These are phyloP conservation scores for Eumacrocentrus americanus DNA, from an alignment of 2,888 invertebrate genomes.

Conservation along the genomic window DNA sequence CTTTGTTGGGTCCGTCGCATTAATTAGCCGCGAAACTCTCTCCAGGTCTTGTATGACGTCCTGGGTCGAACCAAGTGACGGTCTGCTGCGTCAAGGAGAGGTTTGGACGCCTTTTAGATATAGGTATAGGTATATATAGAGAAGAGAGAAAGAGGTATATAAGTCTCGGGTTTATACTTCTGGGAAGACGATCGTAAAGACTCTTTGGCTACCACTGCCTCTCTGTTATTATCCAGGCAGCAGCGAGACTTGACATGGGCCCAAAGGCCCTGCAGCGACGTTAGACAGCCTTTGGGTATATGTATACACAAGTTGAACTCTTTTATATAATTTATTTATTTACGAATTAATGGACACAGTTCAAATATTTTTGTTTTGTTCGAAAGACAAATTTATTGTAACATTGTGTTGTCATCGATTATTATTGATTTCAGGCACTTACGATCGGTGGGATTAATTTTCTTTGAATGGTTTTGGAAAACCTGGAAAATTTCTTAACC, in stretches of 20 bases:
- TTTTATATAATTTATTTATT: too few relatives aligned
- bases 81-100: background rate
- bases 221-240: conserved; percentile 58
- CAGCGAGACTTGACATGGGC: conserved; percentile 10
- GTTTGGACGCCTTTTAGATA: conserved; percentile 16
- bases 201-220: conserved; percentile 45
- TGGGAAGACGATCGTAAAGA: conserved; percentile 61
- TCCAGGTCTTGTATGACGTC: conserved; percentile 32
- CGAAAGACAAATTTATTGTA: too few relatives aligned
- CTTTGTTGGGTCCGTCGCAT: conserved; percentile 48
- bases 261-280: background rate
- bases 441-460: too few relatives aligned
- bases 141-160: conserved; percentile 24
- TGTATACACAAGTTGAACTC: background rate
- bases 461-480: too few relatives aligned
- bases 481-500: too few relatives aligned
- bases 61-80: conserved; percentile 15
- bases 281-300: background rate
- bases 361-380: too few relatives aligned
- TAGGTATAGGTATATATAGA: conserved; percentile 28
- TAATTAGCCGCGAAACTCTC: conserved; percentile 49
- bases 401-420: too few relatives aligned
- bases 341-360: too few relatives aligned
- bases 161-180: conserved; percentile 57
- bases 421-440: too few relatives aligned